Evolutionary conservation across 2,888 invertebrate genomes (phyloP), one percentile per base, ranked within the genome.

Genomic region (Theretra japonica): DNA sequence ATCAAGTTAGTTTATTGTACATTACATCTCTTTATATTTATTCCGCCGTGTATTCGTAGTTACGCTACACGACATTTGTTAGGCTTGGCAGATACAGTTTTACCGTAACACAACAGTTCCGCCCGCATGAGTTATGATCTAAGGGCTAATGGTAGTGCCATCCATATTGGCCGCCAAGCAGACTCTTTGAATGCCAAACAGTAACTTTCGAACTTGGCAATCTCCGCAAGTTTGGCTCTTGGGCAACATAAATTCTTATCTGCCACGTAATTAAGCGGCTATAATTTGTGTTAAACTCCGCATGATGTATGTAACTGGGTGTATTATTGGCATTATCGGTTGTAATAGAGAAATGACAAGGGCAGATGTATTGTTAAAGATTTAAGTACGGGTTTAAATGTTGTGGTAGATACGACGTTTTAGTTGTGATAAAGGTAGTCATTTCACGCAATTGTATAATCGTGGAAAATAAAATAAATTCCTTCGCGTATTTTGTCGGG

Each of bases 171-270:
- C 65, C 65, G 41, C 65, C 23, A 41, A 48, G 65, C 11, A 65
- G 65, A 33, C 60, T 60, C 65, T 48, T 23, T 41, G 41, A 65
- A 65, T 65, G 65, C 65, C 65, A 65, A 65, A 65, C 65, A 41
- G 17, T 65, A 65, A 23, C 65, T 65, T 65, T 48, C 48, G 23
- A 23, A 48, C 48, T 65, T 65, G 65, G 65, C 62, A 65, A 65
- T 65, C 62, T 65, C n/a, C 30, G 11, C 41, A 41, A 41, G 62
- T 15, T 62, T 41, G 33, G 23, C 62, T 48, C 41, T 41, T 4
- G 21, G 62, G 41, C 23, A 65, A 48, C 65, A 48, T 65, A 48
- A 48, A 65, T 65, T 48, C 23, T 48, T 65, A 65, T 65, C 23
- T 7, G 48, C 48, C 48, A 65, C 21, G 21, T 62, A 62, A 30